phyloP scores from a whole-genome alignment of 2,797 vertebrate species.

The Serranus cabrilla region DNA sequence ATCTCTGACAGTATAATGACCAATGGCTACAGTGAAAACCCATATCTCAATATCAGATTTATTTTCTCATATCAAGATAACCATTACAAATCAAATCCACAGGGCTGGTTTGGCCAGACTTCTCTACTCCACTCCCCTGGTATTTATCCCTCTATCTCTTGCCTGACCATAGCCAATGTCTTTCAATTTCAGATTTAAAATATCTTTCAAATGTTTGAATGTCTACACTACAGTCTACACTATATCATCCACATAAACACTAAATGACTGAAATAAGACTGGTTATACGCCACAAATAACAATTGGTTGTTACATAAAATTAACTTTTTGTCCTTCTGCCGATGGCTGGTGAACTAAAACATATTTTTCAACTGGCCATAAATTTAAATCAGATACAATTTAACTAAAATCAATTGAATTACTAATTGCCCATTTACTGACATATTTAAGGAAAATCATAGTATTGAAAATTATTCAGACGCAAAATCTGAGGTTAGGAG shows the following conservation, averaged over 20 bases:
- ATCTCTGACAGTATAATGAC: background rate
- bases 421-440: too few species aligned
- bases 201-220: too few species aligned
- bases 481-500: too few species aligned
- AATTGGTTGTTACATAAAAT: conserved; percentile 7
- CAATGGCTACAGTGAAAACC: background rate
- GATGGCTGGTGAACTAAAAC: too few species aligned
- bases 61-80: conserved; percentile 5
- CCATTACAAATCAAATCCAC: background rate
- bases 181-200: conserved; percentile 5
- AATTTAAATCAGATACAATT: too few species aligned
- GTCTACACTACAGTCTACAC: too few species aligned
- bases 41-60: background rate
- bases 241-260: too few species aligned
- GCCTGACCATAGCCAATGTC: background rate
- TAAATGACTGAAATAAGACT: background rate
- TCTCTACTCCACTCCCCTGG: background rate
- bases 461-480: too few species aligned
- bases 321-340: too few species aligned
- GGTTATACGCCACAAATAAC: background rate
- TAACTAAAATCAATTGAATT: too few species aligned
- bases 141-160: background rate
- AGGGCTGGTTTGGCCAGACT: background rate
- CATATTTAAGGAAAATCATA: too few species aligned
- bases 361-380: too few species aligned